A percentile compares a stretch with the other conserved stretches of the same genome.
Conservation (phyloP, 2,888 invertebrate genomes). For the Heterodera filipjevi region DNA sequence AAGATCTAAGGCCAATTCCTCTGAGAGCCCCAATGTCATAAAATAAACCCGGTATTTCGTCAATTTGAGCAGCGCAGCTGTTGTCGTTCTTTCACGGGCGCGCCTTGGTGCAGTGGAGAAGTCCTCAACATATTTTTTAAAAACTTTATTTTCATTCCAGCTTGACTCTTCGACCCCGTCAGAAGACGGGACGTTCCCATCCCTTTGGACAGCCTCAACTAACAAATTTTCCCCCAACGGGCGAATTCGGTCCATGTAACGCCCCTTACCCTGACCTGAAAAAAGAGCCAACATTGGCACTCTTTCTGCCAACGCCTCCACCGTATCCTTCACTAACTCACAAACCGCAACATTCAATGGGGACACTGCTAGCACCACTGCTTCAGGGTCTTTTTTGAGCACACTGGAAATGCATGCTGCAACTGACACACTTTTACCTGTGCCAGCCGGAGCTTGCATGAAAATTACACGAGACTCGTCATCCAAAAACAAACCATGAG, state of each 20-base stretch:
- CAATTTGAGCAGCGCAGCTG: not conserved
- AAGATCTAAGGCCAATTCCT: not conserved
- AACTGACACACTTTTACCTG: not conserved
- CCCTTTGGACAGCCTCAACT: not conserved
- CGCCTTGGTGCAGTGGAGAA: not conserved
- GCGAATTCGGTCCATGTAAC: not conserved
- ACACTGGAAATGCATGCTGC: not conserved
- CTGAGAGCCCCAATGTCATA: not conserved
- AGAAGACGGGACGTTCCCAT: not conserved
- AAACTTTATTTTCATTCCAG: not conserved
- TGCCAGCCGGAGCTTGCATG: not conserved
- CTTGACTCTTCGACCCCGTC: too few relatives aligned
- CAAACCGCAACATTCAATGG: constrained; percentile 3
- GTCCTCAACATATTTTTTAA: not conserved
- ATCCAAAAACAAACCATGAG: not conserved
- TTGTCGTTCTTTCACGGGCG: not conserved
- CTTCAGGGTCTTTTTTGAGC: not conserved
- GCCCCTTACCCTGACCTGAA: not conserved
- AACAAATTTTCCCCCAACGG: not conserved
- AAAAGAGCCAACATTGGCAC: not conserved
- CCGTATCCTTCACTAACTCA: not conserved
- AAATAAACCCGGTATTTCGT: not conserved
- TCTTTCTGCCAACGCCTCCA: not conserved
- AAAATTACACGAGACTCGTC: not conserved
- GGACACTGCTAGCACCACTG: not conserved